Base-by-base conservation (phyloP, 2,888 invertebrate genomes). In the Neoaliturus tenellus region DNA sequence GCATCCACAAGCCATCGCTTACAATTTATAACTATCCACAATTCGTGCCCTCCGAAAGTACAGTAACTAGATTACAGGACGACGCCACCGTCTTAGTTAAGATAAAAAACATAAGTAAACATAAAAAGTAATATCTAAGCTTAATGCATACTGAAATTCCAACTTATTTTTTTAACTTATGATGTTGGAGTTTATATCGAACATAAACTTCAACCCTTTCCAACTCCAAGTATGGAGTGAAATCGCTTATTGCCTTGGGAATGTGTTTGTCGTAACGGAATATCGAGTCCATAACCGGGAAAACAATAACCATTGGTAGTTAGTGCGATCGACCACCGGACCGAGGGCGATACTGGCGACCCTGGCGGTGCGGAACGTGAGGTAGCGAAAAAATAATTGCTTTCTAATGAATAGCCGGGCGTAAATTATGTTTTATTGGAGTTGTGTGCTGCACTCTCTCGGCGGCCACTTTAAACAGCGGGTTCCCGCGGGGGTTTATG, bases 361-460 rank as follows among this genome's bases (percentile, higher is more conserved):
- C 14, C 31, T 23, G 23, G n/a, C 23, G 51, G 51, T 51, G 20
- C 20, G 4, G 10, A 14, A 14, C 80, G 80, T 55, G 81, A 81
- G 83, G 80, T 83, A 83, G 83, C 83, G 80, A 83, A 83, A 83
- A 83, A 83, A 83, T 83, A 83, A 83, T 83, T 78, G 80, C 80
- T 83, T 83, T 69, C 83, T 83, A 83, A 83, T 83, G 83, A 83
- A 83, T 69, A 69, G 83, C 67, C 69, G 62, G 62, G 67, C 78
- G 80, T 83, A 83, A 83, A 83, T 80, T 80, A 83, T 83, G 69
- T 83, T 83, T 83, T 83, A 82, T 82, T 82, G 80, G 62, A 28
- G 62, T 62, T 62, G 62, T 25, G 25, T 17, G 62, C 28, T 62
- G 28, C 62, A 23, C 51, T 51, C 51, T 51, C 2, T 28, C 62